Base-by-base conservation (phyloP, 2,797 vertebrate species). In the Odontamblyopus lacepedii region DNA sequence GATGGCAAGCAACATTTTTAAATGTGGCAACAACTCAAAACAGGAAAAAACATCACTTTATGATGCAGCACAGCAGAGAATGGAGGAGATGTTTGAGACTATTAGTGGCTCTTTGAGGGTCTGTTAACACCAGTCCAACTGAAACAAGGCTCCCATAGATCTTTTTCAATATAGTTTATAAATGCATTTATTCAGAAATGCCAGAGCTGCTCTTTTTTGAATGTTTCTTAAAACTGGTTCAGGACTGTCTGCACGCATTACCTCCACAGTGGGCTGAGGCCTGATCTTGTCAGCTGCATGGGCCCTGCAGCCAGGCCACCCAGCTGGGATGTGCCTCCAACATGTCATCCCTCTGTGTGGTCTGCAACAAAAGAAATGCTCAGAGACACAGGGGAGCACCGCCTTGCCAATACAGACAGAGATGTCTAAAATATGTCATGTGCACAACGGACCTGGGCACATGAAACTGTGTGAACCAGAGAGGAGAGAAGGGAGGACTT, bases 321-420 rank as follows among this genome's bases (percentile, higher is more conserved):
- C 94, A 94, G 92, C 84, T 88, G 78, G 91, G 92, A 93, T 91
- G 82, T 93, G 93, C 88, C 89, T 93, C 92, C 88, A 84, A 88
- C 91, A 93, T 93, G 91, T 93, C 93, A 91, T 93, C 94, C 90
- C 84, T 91, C 92, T 95, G 94, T 95, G 94, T 95, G 94, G 94
- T 95, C 94, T 80, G 87, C 77, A 77, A 92, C 91, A 91, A 93
- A 93, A 89, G 87, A 92, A 88, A 88, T 91, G 85, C 88, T 92
- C 85, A 91, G 87, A 92, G 87, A 92, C 85, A 84, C 84, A 87
- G 87, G 79, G 85, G 90, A 88, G 87, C 78, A 70, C 65, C 83
- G 78, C 69, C 35, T 76, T 93, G 94, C 93, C 93, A 94, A 89
- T 84, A 71, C 30, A 85, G 88, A 94, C 84, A 92, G 89, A 94